Evolutionary conservation across 1,140 invertebrate species (phyloP).

Genomic region (Conus betulinus): DNA sequence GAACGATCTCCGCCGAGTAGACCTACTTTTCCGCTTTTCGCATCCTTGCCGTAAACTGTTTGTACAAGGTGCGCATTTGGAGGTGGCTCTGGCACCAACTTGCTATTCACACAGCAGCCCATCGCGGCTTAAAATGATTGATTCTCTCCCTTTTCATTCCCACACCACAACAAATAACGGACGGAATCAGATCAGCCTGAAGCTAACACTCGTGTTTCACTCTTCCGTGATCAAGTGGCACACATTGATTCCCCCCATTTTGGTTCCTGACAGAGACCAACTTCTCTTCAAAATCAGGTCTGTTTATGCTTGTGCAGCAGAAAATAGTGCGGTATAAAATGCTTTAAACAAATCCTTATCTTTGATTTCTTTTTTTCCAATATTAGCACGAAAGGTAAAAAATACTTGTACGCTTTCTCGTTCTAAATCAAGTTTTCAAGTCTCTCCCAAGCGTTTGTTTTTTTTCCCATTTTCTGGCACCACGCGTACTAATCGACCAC

Average conservation of each 20-base stretch:
- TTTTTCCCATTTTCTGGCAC: background rate
- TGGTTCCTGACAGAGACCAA: constrained; percentile 35
- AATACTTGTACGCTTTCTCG: too few species aligned
- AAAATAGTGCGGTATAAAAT: constrained; percentile 42
- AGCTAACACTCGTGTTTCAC: background rate
- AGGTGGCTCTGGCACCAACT: constrained; percentile 71
- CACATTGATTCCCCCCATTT: constrained; percentile 39
- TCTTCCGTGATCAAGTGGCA: background rate
- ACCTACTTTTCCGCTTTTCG: constrained; percentile 42
- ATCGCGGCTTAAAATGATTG: constrained; percentile 65
- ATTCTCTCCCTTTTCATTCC: constrained; percentile 59
- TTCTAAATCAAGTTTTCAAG: too few species aligned
- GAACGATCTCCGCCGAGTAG: constrained; percentile 17
- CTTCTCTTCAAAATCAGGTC: constrained; percentile 21
- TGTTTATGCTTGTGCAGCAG: constrained; percentile 42
- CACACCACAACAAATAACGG: constrained; percentile 51
- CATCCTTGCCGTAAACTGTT: constrained; percentile 61
- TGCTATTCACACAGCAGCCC: constrained; percentile 72
- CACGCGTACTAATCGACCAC: constrained; percentile 19
- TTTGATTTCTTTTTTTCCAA: too few species aligned
- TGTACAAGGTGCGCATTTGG: constrained; percentile 64
- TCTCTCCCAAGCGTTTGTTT: too few species aligned
- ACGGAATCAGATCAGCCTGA: constrained; percentile 28
- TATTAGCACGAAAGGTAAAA: too few species aligned
- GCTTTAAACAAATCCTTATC: too few species aligned